These are phyloP conservation scores for Coendou prehensilis DNA, from an alignment of 2,797 vertebrate genomes.

Conservation along the genomic window DNA sequence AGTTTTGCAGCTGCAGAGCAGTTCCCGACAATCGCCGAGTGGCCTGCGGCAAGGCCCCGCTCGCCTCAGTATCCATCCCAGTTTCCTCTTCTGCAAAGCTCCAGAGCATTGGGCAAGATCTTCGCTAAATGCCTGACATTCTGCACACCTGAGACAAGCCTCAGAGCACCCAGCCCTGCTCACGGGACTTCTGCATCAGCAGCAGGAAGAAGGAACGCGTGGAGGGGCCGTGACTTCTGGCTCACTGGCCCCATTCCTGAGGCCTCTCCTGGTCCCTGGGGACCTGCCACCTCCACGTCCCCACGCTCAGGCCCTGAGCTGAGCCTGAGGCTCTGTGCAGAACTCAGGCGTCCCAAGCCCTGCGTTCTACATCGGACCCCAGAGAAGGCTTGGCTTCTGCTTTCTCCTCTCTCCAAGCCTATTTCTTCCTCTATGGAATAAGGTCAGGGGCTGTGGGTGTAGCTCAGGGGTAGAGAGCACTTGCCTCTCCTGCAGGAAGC, in stretches of 20 bases:
- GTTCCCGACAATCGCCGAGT: background rate
- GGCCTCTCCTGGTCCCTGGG: background rate
- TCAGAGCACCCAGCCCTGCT: background rate
- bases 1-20: background rate
- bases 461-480: too few species aligned
- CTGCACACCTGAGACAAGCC: background rate
- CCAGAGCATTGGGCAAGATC: background rate
- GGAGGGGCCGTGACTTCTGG: background rate
- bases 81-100: background rate
- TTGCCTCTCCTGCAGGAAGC: background rate
- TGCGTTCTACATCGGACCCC: accelerated
- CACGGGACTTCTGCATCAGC: background rate
- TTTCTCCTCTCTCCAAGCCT: background rate
- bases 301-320: background rate
- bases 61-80: background rate
- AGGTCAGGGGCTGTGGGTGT: background rate
- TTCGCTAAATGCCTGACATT: background rate
- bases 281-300: background rate
- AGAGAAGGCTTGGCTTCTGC: background rate
- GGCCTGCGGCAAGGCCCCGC: background rate
- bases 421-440: background rate
- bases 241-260: background rate
- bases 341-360: background rate
- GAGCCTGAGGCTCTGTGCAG: background rate
- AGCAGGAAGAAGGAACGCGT: background rate